Evolutionary conservation across 2,797 vertebrate genomes (phyloP), one percentile per base, ranked within the genome.

Genomic region (Lophotriccus pileatus): DNA sequence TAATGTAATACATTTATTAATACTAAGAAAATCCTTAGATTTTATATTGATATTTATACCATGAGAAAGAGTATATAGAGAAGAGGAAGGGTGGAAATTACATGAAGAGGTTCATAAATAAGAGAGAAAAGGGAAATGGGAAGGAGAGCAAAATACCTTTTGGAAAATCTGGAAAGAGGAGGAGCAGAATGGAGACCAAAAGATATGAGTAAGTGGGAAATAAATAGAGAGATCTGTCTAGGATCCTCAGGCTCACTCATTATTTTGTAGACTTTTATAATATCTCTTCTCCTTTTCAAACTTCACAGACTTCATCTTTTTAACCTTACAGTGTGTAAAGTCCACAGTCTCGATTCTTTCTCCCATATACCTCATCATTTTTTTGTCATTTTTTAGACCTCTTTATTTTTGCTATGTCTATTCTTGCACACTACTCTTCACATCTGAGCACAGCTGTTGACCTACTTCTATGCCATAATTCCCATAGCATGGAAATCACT

Each of bases 371-470:
- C 55, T 88, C 55, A 74, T 91, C 3, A 36, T 63, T 90, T 88
- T 93, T 74, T 90, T 84, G 59, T 44, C 4, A 15, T 49, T 91
- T 84, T 81, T 90, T 53, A 12, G 41, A 84, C 44, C 34, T 55
- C 93, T 90, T 94, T 67, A 68, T 84, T 94, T 94, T 96, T 83
- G 23, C 81, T 59, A 1, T 77, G 55, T 75, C 93, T 94, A 39
- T 95, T 94, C 69, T 91, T 92, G 62, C 84, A 89, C 90, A 87
- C 50, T 72, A 46, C 78, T 91, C 78, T 83, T 72, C 68, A 85
- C 43, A 73, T 89, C 84, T 95, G 81, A 94, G 87, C 52, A 87
- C 88, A 90, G 81, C 88, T 96, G 89, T 97, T 95, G 85, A 94
- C 89, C 93, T 83, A 87, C 36, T 92, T 96, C 66, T 93, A 50